Conservation (phyloP, 2,113 vertebrate genomes). For the Diadophis punctatus region DNA sequence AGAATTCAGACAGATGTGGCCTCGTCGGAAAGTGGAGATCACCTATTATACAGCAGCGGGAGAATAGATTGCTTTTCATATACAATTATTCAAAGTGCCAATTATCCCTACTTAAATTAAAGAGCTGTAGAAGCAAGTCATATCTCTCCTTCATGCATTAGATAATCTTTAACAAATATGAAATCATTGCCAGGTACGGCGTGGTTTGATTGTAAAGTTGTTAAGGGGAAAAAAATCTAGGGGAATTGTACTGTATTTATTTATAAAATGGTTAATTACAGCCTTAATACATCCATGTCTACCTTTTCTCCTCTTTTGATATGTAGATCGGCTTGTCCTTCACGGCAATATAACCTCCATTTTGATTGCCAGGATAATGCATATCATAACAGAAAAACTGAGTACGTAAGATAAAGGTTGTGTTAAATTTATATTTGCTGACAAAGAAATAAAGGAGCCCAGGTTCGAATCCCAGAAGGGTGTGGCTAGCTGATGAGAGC, state of each 20-base stretch:
- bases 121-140: neutral
- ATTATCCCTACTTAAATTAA: slow-evolving; percentile 21
- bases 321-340: neutral
- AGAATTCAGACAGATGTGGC: neutral
- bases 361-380: neutral
- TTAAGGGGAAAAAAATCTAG: neutral
- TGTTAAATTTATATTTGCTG: too few species aligned
- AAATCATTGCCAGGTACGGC: neutral
- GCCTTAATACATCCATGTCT: neutral
- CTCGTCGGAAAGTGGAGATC: neutral
- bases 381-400: neutral
- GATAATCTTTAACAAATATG: neutral
- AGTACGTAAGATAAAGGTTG: neutral
- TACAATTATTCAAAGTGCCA: neutral
- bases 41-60: neutral
- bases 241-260: neutral
- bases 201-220: neutral
- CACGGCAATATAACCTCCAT: neutral
- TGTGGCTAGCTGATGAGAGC: too few species aligned
- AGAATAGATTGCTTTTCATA: neutral
- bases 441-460: too few species aligned
- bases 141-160: neutral
- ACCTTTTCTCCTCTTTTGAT: neutral
- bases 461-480: too few species aligned
- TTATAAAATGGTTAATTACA: neutral